Evolutionary conservation across 1,140 invertebrate genomes (phyloP).

Genomic region (Pseudomyrmex gracilis): DNA sequence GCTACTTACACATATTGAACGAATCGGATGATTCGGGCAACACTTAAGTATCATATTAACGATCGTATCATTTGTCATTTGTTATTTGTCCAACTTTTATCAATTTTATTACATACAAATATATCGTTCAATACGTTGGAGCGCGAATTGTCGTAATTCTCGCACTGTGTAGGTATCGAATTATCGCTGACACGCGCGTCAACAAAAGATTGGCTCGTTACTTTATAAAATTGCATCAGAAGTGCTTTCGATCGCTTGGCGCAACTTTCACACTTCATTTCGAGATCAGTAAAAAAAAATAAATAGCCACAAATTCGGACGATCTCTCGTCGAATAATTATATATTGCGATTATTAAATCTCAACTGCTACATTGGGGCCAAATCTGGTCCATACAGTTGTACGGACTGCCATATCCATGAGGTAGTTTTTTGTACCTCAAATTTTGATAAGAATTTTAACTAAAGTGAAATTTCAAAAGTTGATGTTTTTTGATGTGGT

Average conservation of each 20-base stretch:
- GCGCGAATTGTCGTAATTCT: background rate
- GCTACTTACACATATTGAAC: constrained; percentile 69
- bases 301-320: background rate
- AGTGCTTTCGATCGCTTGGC: background rate
- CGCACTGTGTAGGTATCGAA: background rate
- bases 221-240: constrained; percentile 33
- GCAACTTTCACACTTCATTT: background rate
- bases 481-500: too few species aligned
- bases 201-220: constrained; percentile 26
- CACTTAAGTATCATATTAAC: constrained; percentile 80
- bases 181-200: background rate
- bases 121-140: background rate
- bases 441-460: too few species aligned
- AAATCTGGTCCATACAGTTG: too few species aligned
- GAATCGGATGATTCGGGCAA: constrained; percentile 62
- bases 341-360: too few species aligned
- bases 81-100: background rate
- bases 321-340: too few species aligned
- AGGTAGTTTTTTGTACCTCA: too few species aligned
- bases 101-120: background rate
- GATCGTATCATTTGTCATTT: constrained; percentile 74
- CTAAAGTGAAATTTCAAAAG: too few species aligned
- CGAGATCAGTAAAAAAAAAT: background rate
- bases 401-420: too few species aligned
- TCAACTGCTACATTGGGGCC: too few species aligned